These are phyloP conservation scores for Chrysotoxum bicinctum DNA, from an alignment of 2,888 invertebrate genomes.

Conservation along the genomic window DNA sequence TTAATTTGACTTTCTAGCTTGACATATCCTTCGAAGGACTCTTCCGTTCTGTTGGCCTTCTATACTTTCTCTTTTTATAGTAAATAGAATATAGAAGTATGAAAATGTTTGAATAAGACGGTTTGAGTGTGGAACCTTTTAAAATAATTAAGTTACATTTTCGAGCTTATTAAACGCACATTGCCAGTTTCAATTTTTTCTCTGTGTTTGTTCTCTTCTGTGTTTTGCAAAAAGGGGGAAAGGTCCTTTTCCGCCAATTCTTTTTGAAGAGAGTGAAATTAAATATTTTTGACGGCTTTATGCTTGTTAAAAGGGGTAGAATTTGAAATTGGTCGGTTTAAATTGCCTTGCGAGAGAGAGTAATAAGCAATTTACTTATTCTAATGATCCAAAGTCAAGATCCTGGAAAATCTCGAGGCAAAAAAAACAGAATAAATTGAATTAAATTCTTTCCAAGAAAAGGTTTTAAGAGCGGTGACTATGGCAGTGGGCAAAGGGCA, in stretches of 20 bases:
- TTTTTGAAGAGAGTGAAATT: slow-evolving; percentile 44
- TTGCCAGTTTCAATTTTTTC: slow-evolving; percentile 6
- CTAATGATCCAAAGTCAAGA: slow-evolving; percentile 70
- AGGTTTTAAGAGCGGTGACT: not conserved
- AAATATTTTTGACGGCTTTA: slow-evolving; percentile 59
- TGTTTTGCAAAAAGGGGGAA: not conserved
- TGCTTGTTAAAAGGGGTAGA: slow-evolving; percentile 49
- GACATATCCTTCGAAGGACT: slow-evolving; percentile 35
- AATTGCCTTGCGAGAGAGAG: slow-evolving; percentile 34
- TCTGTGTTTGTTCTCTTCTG: not conserved
- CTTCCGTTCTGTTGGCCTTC: slow-evolving; percentile 24
- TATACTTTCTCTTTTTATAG: not conserved
- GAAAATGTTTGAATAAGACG: slow-evolving; percentile 12
- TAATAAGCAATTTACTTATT: slow-evolving; percentile 67
- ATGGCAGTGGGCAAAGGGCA: slow-evolving; percentile 37
- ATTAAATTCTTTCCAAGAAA: not conserved
- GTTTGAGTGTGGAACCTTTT: slow-evolving; percentile 53
- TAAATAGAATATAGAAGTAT: not conserved
- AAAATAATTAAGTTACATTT: slow-evolving; percentile 70
- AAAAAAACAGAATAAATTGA: slow-evolving; percentile 19
- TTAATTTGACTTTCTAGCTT: slow-evolving; percentile 40
- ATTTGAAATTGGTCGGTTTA: slow-evolving; percentile 51
- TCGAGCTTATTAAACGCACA: slow-evolving; percentile 61
- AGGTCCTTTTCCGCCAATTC: slow-evolving; percentile 27
- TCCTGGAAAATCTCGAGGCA: slow-evolving; percentile 50